Percentiles rank a stretch among this genome's conserved stretches.
These are phyloP conservation scores for Parauchenoglanis punctatus DNA, from an alignment of 2,797 vertebrate genomes.

Conservation along the genomic window DNA sequence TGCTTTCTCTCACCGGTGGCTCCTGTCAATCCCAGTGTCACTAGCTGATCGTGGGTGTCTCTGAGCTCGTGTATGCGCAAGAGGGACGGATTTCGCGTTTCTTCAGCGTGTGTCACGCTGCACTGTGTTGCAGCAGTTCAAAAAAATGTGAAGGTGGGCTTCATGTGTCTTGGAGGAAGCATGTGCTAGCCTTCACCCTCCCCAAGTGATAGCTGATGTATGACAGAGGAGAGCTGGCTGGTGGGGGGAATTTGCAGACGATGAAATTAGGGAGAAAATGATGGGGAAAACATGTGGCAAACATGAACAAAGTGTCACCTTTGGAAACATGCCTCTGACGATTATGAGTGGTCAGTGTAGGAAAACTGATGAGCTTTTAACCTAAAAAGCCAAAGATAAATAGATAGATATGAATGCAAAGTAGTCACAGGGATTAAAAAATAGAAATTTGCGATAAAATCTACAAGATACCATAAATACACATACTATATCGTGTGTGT, in stretches of 20 bases:
- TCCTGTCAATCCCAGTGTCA: not conserved
- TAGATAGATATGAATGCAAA: not conserved
- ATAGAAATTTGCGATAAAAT: no score
- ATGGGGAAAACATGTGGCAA: not conserved
- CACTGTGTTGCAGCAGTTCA: not conserved
- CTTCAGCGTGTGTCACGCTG: not conserved
- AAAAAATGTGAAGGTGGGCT: not conserved
- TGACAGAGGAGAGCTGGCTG: not conserved
- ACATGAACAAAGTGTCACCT: not conserved
- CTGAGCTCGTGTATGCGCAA: not conserved
- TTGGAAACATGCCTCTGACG: not conserved
- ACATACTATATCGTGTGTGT: no score
- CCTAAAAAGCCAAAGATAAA: not conserved
- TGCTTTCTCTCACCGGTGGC: not conserved
- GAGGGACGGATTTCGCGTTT: not conserved
- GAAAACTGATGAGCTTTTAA: not conserved
- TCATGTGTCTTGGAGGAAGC: not conserved
- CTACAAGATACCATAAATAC: no score
- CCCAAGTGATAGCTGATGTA: not conserved
- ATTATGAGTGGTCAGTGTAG: not conserved
- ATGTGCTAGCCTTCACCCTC: not conserved
- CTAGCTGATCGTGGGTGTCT: not conserved
- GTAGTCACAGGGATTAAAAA: no score
- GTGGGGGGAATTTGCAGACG: not conserved
- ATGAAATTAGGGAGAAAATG: not conserved